Evolutionary conservation across 2,888 invertebrate species (phyloP).

Genomic region (Melikaiella ostensackeni): DNA sequence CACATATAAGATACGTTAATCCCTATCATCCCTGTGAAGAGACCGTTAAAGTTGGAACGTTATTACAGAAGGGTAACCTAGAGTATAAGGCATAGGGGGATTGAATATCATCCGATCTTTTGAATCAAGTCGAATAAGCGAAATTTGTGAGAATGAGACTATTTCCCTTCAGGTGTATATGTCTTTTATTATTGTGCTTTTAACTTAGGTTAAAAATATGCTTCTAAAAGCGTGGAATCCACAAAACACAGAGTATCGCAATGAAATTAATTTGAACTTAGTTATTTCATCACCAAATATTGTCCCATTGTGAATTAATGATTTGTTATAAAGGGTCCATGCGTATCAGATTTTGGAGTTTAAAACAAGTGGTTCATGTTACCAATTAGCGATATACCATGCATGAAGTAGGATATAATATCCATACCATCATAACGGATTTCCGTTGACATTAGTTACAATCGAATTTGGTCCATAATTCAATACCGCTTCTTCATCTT

Average conservation of each 20-base stretch:
- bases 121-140: background rate
- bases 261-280: background rate
- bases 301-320: background rate
- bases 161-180: background rate
- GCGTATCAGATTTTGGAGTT: background rate
- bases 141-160: background rate
- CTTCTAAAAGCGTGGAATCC: background rate
- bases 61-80: constrained; percentile 2
- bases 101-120: constrained; percentile 6
- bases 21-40: background rate
- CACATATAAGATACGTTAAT: constrained; percentile 2
- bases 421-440: background rate
- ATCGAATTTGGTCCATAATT: background rate
- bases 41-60: constrained; percentile 1
- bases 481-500: too few species aligned
- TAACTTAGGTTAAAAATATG: background rate
- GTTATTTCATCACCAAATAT: background rate
- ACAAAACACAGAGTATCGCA: background rate
- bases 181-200: background rate
- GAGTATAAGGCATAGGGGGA: background rate
- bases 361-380: background rate
- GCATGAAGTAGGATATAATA: background rate
- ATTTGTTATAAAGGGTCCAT: background rate
- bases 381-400: background rate
- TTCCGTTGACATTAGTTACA: background rate